These are phyloP conservation scores for Abramis brama DNA, from an alignment of 2,113 vertebrate species.

Conservation along the genomic window DNA sequence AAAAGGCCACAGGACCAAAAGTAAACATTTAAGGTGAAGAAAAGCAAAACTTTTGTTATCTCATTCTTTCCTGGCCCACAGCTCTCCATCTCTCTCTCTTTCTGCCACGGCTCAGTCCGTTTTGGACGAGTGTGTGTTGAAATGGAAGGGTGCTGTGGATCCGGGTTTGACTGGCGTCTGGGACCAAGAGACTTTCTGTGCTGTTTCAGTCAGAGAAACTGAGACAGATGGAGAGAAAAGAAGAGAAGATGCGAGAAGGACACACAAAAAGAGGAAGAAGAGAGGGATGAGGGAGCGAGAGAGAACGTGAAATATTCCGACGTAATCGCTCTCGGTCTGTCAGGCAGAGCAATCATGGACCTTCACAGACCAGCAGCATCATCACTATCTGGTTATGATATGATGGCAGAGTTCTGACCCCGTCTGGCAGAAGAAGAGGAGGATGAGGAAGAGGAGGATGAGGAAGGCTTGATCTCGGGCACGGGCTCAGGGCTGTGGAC, in stretches of 20 bases:
- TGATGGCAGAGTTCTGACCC: slow-evolving; percentile 43
- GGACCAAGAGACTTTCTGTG: slow-evolving; percentile 75
- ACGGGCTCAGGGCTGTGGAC: slow-evolving; percentile 83
- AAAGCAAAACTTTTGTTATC: slow-evolving; percentile 36
- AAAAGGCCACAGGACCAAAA: background rate
- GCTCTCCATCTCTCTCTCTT: background rate
- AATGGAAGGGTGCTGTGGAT: slow-evolving; percentile 71
- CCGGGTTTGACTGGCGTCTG: slow-evolving; percentile 79
- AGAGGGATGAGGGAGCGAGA: slow-evolving; percentile 11
- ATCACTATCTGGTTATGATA: slow-evolving; percentile 99
- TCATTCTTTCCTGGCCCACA: background rate
- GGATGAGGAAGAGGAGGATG: slow-evolving; percentile 86
- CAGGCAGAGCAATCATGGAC: slow-evolving; percentile 90
- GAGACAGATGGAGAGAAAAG: slow-evolving; percentile 32
- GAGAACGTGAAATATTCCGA: slow-evolving; percentile 72
- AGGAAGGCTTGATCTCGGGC: slow-evolving; percentile 72
- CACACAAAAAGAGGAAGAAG: background rate
- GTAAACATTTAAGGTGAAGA: too few species aligned
- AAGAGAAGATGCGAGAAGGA: background rate
- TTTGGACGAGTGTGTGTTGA: slow-evolving; percentile 79
- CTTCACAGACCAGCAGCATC: slow-evolving; percentile 97
- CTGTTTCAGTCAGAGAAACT: slow-evolving; percentile 72
- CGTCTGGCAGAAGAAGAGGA: slow-evolving; percentile 94
- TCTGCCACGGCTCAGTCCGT: slow-evolving; percentile 72
- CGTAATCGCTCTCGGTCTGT: slow-evolving; percentile 76